These are phyloP conservation scores for Elysia chlorotica DNA, from an alignment of 1,140 invertebrate genomes.

Conservation along the genomic window DNA sequence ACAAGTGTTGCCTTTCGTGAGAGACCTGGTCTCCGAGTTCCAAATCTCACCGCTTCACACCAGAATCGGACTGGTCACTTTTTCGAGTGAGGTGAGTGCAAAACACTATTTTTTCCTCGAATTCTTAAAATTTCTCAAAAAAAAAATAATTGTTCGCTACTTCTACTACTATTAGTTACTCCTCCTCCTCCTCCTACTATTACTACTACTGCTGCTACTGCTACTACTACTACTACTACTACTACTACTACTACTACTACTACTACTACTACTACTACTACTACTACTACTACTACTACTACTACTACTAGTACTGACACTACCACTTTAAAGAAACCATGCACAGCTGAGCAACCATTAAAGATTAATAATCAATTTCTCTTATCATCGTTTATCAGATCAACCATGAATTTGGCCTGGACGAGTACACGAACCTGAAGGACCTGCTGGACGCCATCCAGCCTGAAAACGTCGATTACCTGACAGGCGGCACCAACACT, in stretches of 20 bases:
- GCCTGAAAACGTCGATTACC: conserved; percentile 20
- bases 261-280: too few relatives aligned
- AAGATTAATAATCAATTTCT: not conserved
- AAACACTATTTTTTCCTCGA: too few relatives aligned
- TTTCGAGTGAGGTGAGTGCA: conserved; percentile 32
- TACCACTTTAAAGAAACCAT: too few relatives aligned
- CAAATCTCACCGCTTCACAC: conserved; percentile 34
- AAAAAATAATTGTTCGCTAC: too few relatives aligned
- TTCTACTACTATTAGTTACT: too few relatives aligned
- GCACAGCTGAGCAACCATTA: not conserved
- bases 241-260: too few relatives aligned
- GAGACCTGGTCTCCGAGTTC: conserved; percentile 39
- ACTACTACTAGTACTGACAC: too few relatives aligned
- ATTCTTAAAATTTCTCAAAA: too few relatives aligned
- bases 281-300: too few relatives aligned
- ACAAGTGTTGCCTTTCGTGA: conserved; percentile 40
- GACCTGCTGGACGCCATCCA: conserved; percentile 10
- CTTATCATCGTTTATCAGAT: not conserved
- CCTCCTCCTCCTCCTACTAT: too few relatives aligned
- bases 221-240: too few relatives aligned
- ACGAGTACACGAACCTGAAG: conserved; percentile 7
- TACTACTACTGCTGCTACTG: too few relatives aligned
- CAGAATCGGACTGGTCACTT: conserved; percentile 39
- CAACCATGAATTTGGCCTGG: conserved; percentile 29
- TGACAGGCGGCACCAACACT: conserved; percentile 36